These are phyloP conservation scores for Xylocampa areola DNA, from an alignment of 2,888 invertebrate genomes.

Conservation along the genomic window DNA sequence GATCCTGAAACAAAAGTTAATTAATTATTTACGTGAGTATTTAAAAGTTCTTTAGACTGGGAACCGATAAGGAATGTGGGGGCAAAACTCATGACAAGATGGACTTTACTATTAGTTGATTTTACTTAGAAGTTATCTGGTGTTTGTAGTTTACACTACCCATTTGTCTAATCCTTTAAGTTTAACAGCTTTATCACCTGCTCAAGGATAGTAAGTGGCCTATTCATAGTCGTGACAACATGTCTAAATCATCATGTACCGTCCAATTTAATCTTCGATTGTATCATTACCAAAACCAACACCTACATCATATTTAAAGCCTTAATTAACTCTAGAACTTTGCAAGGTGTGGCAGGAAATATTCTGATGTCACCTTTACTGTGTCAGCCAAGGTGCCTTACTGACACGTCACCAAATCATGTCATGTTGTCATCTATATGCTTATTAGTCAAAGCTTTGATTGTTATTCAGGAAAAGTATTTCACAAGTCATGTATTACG, in stretches of 20 bases:
- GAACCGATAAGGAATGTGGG: neutral
- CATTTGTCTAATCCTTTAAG: neutral
- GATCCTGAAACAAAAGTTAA: slow-evolving; percentile 81
- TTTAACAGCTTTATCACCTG: neutral
- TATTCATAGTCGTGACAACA: slow-evolving; percentile 14
- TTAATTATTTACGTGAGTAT: slow-evolving; percentile 1
- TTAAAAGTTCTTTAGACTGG: neutral
- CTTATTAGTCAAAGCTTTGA: slow-evolving; percentile 36
- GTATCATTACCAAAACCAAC: slow-evolving; percentile 23
- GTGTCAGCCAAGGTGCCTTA: slow-evolving; percentile 11
- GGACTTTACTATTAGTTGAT: neutral
- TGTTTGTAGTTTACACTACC: neutral
- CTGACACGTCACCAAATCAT: slow-evolving; percentile 30
- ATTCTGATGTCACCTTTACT: slow-evolving; percentile 39
- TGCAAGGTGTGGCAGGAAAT: slow-evolving; percentile 38
- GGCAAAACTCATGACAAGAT: neutral
- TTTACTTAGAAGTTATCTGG: neutral
- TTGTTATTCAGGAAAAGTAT: slow-evolving; percentile 45
- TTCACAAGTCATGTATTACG: slow-evolving; percentile 22
- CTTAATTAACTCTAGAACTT: slow-evolving; percentile 27
- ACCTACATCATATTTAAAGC: slow-evolving; percentile 32
- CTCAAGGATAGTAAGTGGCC: neutral
- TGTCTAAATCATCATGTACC: slow-evolving; percentile 16
- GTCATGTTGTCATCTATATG: slow-evolving; percentile 44
- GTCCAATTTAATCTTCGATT: slow-evolving; percentile 20